Conservation (phyloP, 1,140 invertebrate species). For the Pogonus chalceus region DNA sequence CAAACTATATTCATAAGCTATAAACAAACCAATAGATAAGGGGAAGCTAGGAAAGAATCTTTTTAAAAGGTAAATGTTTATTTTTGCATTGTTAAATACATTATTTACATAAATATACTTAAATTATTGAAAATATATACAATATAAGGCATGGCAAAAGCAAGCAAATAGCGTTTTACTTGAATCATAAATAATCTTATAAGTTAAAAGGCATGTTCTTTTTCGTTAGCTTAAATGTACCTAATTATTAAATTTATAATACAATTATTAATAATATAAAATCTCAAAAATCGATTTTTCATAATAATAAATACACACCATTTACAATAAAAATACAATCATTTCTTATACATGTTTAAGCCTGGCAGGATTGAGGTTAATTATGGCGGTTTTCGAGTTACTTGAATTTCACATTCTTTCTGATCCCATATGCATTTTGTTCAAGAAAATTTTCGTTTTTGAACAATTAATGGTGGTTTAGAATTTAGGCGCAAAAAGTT, state of each 20-base stretch:
- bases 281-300: too few species aligned
- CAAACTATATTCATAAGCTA: too few species aligned
- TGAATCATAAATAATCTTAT: background rate
- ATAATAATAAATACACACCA: too few species aligned
- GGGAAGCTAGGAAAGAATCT: too few species aligned
- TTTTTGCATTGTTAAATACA: background rate
- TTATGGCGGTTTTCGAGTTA: background rate
- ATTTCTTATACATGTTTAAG: background rate
- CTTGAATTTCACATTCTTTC: background rate
- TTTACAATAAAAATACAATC: too few species aligned
- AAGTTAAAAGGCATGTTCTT: background rate
- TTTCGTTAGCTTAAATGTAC: too few species aligned
- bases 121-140: slow-evolving; percentile 1
- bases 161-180: background rate
- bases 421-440: background rate
- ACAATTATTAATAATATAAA: too few species aligned
- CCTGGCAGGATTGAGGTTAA: background rate
- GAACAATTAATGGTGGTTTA: too few species aligned
- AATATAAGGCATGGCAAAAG: slow-evolving; percentile 5
- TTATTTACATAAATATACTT: too few species aligned
- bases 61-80: background rate
- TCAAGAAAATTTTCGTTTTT: background rate
- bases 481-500: too few species aligned
- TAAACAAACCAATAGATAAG: too few species aligned
- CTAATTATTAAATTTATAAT: too few species aligned